A percentile compares a stretch with the other conserved stretches of the same genome.
Evolutionary conservation across 2,113 vertebrate genomes (phyloP).

Genomic region (Lophochroa leadbeateri): DNA sequence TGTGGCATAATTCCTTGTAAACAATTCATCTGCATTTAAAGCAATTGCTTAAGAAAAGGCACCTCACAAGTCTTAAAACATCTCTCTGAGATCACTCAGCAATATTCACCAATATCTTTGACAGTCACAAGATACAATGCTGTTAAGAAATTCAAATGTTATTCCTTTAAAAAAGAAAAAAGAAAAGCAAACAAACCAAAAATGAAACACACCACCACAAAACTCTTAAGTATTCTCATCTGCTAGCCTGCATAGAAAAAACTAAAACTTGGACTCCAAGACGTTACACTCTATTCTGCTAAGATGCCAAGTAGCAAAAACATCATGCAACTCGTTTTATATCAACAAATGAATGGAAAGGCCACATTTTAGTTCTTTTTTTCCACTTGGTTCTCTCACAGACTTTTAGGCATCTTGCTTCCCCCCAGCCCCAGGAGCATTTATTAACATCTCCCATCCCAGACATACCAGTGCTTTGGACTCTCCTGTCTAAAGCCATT

Average conservation of each 20-base stretch:
- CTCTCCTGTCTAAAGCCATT: background rate
- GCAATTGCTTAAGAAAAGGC: background rate
- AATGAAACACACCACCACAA: background rate
- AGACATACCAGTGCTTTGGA: background rate
- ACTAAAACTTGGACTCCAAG: background rate
- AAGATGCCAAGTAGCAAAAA: background rate
- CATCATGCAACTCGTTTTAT: background rate
- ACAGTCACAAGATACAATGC: background rate
- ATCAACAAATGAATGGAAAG: background rate
- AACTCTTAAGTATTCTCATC: background rate
- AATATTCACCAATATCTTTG: background rate
- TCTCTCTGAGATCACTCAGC: background rate
- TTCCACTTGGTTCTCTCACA: background rate
- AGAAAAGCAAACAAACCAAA: background rate
- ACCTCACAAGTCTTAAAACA: background rate
- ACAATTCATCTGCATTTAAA: background rate
- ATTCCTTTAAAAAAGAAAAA: background rate
- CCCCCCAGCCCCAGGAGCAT: background rate
- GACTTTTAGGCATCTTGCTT: background rate
- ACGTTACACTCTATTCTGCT: background rate
- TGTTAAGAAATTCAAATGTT: background rate
- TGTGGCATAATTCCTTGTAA: background rate
- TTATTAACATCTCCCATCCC: background rate
- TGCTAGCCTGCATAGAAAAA: background rate
- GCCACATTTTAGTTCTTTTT: background rate